Conservation (phyloP, 2,113 vertebrate genomes). For the Gasterosteus nipponicus region DNA sequence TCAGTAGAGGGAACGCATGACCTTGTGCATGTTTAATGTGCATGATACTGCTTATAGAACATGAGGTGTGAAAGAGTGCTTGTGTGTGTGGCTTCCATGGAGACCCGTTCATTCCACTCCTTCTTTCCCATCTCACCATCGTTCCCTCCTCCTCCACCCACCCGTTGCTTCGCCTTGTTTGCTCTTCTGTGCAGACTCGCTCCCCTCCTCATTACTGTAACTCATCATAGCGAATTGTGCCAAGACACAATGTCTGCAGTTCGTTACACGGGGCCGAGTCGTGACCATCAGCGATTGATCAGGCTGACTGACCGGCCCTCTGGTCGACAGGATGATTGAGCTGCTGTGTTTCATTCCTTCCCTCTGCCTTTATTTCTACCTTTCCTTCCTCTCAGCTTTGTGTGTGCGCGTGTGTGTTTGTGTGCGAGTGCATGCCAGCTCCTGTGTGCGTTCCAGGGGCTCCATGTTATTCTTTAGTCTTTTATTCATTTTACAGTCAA, state of each 20-base stretch:
- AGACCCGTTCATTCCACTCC: slow-evolving; percentile 40
- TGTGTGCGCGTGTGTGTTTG: slow-evolving; percentile 22
- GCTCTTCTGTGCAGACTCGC: slow-evolving; percentile 50
- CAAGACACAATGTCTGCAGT: slow-evolving; percentile 86
- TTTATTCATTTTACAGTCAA: slow-evolving; percentile 99
- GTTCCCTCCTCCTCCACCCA: slow-evolving; percentile 69
- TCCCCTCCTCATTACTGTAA: slow-evolving; percentile 77
- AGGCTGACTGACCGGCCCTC: slow-evolving; percentile 66
- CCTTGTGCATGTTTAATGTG: slow-evolving; percentile 88
- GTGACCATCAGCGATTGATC: slow-evolving; percentile 72
- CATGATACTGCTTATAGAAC: slow-evolving; percentile 85
- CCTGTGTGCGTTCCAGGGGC: slow-evolving; percentile 80
- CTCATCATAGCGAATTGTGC: slow-evolving; percentile 90
- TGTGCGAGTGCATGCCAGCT: background rate
- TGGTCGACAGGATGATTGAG: slow-evolving; percentile 30
- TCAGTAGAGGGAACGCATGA: slow-evolving; percentile 84
- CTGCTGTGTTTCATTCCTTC: slow-evolving; percentile 54
- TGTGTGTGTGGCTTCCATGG: slow-evolving; percentile 65
- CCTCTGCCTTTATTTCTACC: slow-evolving; percentile 42
- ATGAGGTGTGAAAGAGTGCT: slow-evolving; percentile 33
- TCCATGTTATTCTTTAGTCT: slow-evolving; percentile 99
- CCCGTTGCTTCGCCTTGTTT: slow-evolving; percentile 56
- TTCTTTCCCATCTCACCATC: slow-evolving; percentile 70
- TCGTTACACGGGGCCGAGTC: slow-evolving; percentile 74
- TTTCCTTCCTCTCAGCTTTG: slow-evolving; percentile 41